Evolutionary conservation across 37 sponge, comb jelly and placozoan species (phyloP).

Genomic region (Crambe crambe): DNA sequence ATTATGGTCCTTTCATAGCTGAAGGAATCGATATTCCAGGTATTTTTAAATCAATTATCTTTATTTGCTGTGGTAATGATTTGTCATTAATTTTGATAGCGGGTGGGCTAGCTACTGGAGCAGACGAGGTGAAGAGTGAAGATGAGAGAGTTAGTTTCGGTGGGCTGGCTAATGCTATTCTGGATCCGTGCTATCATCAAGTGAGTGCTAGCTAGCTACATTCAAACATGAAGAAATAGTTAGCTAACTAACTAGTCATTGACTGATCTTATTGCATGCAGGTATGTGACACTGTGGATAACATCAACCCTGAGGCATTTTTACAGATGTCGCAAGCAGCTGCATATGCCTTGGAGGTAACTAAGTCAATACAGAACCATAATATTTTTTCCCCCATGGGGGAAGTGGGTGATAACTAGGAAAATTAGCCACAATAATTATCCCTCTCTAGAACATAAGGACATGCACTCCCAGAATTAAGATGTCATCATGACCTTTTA

Average conservation of each 20-base stretch:
- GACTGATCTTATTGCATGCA: neutral
- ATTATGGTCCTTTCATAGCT: constrained; percentile 86
- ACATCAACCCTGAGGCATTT: constrained; percentile 49
- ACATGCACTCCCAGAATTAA: no score
- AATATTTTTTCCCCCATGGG: no score
- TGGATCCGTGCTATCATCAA: constrained; percentile 86
- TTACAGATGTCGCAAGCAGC: constrained; percentile 71
- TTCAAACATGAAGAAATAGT: neutral
- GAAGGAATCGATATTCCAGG: constrained; percentile 68
- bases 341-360: constrained; percentile 67
- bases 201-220: constrained; percentile 23
- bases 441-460: no score
- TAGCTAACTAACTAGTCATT: neutral
- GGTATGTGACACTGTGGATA: constrained; percentile 80
- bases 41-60: neutral
- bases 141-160: constrained; percentile 53
- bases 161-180: constrained; percentile 70
- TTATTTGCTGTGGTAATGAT: neutral
- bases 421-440: no score
- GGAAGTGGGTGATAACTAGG: no score
- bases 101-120: constrained; percentile 81
- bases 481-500: no score
- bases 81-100: no score
- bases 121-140: constrained; percentile 65
- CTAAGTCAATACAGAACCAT: no score